Conservation (phyloP, 2,113 vertebrate genomes). For the Argyrosomus japonicus region DNA sequence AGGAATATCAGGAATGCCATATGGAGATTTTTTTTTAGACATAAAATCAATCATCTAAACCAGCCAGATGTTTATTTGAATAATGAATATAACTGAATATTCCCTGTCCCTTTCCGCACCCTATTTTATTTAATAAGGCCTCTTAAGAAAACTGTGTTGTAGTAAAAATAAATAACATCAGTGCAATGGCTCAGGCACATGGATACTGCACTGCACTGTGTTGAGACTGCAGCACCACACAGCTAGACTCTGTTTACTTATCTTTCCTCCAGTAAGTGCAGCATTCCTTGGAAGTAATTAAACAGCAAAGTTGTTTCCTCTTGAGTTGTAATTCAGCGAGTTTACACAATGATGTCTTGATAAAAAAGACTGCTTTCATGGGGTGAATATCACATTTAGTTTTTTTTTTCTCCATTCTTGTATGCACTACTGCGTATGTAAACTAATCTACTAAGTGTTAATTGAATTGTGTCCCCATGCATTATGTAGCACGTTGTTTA, state of each 20-base stretch:
- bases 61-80: slow-evolving; percentile 43
- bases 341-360: slow-evolving; percentile 26
- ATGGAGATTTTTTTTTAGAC: slow-evolving; percentile 6
- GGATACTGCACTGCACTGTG: not conserved
- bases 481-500: slow-evolving; percentile 40
- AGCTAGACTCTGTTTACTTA: slow-evolving; percentile 4
- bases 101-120: not conserved
- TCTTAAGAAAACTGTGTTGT: slow-evolving; percentile 13
- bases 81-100: slow-evolving; percentile 25
- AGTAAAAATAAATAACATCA: slow-evolving; percentile 15
- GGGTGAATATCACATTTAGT: slow-evolving; percentile 13
- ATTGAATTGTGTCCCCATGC: slow-evolving; percentile 59
- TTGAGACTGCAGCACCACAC: not conserved
- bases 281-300: slow-evolving; percentile 31
- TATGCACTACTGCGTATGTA: slow-evolving; percentile 13
- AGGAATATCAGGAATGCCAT: slow-evolving; percentile 3
- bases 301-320: slow-evolving; percentile 18
- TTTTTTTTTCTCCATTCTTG: not conserved
- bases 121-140: slow-evolving; percentile 19
- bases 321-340: slow-evolving; percentile 19
- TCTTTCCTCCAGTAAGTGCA: slow-evolving; percentile 7
- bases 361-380: slow-evolving; percentile 27
- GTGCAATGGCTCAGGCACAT: not conserved
- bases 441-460: slow-evolving; percentile 49
- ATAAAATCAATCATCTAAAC: slow-evolving; percentile 27